Base-by-base conservation (phyloP, 2,797 vertebrate genomes). In the Varecia variegata region DNA sequence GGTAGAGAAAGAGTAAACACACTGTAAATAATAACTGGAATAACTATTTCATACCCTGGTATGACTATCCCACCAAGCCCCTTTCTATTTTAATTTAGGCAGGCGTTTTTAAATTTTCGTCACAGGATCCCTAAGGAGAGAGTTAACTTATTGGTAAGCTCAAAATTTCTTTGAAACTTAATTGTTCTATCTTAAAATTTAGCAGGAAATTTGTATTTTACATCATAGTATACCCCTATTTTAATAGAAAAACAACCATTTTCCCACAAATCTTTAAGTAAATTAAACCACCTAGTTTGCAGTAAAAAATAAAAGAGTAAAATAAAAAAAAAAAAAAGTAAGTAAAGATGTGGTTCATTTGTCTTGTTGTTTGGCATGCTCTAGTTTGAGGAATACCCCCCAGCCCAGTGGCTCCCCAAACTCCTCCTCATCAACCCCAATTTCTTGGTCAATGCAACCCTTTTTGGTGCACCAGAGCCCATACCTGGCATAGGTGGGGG, bases 401-500 rank as follows among this genome's bases (percentile, higher is more conserved):
- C 70, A 38, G 40, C 50, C 65, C 77, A 60, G 23, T 11, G 5
- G 56, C 68, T 50, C 60, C 88, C 94, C 43, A 84, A 70, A 92
- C 20, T 76, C 14, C 43, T 30, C 77, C 40, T 81, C 90, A 35
- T 73, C 56, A 40, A 79, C 65, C 71, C 62, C 84, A 47, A 60
- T 13, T 70, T 90, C 81, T 52, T 40, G 71, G 74, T 50, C 43
- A 20, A 35, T 35, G 81, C 27, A 73, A 50, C 80, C 40, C 79
- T 90, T n/a, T 30, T 6, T n/a, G 68, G 45, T 62, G 18, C 52
- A 83, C 45, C 62, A 54, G n/a, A 85, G 79, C 60, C 81, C 93
- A 14, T 98, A 98, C 98, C 97, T 98, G 92, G 98, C 95, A 23
- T 98, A 96, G 73, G 99, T 99, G 45, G 99, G 99, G 2, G 99